phyloP scores from a whole-genome alignment of 1,140 invertebrate species.

The Drosophila subpulchrella region DNA sequence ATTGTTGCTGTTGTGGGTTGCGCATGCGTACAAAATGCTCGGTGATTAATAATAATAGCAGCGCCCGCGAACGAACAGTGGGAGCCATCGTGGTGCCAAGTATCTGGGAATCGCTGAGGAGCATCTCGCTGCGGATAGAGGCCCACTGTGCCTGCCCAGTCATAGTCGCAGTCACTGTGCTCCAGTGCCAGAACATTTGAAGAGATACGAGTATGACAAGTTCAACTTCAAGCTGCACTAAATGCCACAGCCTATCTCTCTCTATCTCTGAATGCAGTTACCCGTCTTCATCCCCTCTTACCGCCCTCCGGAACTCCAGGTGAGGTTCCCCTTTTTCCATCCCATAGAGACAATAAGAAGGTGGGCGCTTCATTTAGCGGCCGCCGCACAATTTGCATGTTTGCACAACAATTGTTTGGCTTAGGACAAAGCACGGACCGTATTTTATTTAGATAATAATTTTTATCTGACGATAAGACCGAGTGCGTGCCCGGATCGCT shows the following conservation, averaged over 20 bases:
- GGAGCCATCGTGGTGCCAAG: conserved; percentile 14
- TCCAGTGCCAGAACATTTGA: conserved; percentile 71
- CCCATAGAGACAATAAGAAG: conserved; percentile 69
- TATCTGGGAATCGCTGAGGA: conserved; percentile 23
- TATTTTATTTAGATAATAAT: conserved; percentile 82
- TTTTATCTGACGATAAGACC: conserved; percentile 76
- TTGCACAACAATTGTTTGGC: conserved; percentile 81
- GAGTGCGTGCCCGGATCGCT: conserved; percentile 50
- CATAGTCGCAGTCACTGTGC: conserved; percentile 31
- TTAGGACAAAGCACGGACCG: conserved; percentile 66
- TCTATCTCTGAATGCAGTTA: conserved; percentile 54
- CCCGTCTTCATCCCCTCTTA: conserved; percentile 1
- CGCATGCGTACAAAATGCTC: conserved; percentile 83
- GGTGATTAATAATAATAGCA: conserved; percentile 84
- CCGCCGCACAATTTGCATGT: conserved; percentile 80
- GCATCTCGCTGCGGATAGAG: conserved; percentile 19
- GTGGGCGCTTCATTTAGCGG: conserved; percentile 78
- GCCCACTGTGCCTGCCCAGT: conserved; percentile 18
- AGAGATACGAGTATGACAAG: conserved; percentile 81
- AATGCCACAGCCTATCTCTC: conserved; percentile 57
- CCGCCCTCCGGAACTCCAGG: conserved; percentile 5
- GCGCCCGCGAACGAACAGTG: conserved; percentile 61
- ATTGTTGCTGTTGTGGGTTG: conserved; percentile 62
- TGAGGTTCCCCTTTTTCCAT: not conserved
- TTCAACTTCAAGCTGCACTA: conserved; percentile 73